Percentiles rank a stretch among this genome's conserved stretches.
Conservation (phyloP, 2,888 invertebrate species). For the Cylindroiulus punctatus region DNA sequence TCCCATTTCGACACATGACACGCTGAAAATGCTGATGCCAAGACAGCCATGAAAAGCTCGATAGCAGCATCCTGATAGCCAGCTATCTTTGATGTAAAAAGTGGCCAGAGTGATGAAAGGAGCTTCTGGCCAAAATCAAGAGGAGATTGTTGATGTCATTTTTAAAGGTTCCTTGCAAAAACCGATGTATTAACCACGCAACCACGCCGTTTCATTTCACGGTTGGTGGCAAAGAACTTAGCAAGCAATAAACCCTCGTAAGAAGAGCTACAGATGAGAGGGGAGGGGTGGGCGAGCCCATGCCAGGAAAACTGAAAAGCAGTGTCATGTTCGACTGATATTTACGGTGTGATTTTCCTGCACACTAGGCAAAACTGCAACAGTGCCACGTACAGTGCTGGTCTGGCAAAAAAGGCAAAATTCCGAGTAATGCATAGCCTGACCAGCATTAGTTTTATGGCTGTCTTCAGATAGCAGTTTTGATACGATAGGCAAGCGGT, state of each 20-base stretch:
- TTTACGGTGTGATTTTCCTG: background rate
- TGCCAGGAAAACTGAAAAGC: background rate
- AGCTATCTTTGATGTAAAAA: background rate
- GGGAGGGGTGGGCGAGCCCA: background rate
- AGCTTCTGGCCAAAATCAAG: background rate
- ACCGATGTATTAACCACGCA: background rate
- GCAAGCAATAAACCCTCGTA: constrained; percentile 20
- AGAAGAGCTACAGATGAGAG: background rate
- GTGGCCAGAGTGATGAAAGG: background rate
- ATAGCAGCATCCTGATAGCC: background rate
- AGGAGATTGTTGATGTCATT: background rate
- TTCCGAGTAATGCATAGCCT: background rate
- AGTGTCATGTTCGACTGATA: background rate
- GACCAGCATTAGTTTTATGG: background rate
- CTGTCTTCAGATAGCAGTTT: background rate
- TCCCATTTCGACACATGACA: too few species aligned
- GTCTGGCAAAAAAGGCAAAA: background rate
- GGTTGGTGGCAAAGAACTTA: constrained; percentile 34
- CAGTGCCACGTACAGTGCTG: too few species aligned
- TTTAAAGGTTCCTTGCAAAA: background rate
- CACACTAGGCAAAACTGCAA: background rate
- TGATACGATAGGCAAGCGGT: background rate
- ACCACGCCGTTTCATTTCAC: constrained; percentile 5
- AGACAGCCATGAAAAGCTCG: too few species aligned
- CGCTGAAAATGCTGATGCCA: too few species aligned